Evolutionary conservation across 2,888 invertebrate species (phyloP), one percentile per base, ranked within the genome.

Genomic region (Drosophila kambysellisi): DNA sequence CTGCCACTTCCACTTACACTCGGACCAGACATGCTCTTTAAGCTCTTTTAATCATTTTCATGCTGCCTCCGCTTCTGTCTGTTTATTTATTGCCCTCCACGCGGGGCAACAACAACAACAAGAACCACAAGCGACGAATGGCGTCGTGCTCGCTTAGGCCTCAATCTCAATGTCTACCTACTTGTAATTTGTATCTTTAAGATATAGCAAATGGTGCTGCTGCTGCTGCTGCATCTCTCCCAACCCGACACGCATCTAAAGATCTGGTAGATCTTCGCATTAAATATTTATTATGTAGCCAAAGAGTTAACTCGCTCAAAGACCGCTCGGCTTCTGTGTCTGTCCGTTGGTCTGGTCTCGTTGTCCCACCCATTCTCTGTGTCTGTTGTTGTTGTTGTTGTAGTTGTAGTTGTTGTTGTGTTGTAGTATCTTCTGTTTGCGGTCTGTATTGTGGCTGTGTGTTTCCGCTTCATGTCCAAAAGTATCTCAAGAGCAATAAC

Each of bases 1-100:
- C 56, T 73, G 74, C 74, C 54, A 66, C 65, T 72, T 53, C 60
- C 56, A 75, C 67, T 74, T 70, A 71, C 69, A 76, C 64, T 65
- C 67, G 69, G 58, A 70, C 57, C 76, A 88, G 81, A 88, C 87
- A 81, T 87, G 88, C 79, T 87, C 84, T 83, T 88, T 79, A 75
- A 87, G 86, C 77, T 85, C 88, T 86, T 87, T 87, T 82, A 89
- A 87, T 89, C 88, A 87, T 87, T 88, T 87, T 89, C 79, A 86
- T 88, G 83, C 83, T 82, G 83, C 82, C 81, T 76, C 68, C 70
- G 79, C 79, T 71, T 79, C 76, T 81, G 73, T 72, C 64, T 83
- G 77, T 81, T 88, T 83, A 81, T 85, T 85, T 88, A 82, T 87
- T 75, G 82, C 79, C 79, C 70, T 76, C 69, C 70, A 73, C 81